phyloP scores from a whole-genome alignment of 1,140 invertebrate species.

The Lepidurus couesii region DNA sequence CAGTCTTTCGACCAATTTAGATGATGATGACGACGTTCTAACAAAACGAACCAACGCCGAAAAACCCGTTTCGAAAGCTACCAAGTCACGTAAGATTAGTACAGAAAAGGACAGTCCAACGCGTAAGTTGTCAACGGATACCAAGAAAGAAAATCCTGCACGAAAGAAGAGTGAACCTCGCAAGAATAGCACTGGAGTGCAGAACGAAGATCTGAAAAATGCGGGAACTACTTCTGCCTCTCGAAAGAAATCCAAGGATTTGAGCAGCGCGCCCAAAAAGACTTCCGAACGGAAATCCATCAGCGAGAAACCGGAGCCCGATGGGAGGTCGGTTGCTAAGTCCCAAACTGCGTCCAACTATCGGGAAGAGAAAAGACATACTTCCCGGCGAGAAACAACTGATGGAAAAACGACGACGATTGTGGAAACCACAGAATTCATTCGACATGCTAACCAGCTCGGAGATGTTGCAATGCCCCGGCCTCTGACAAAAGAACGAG shows the following conservation, averaged over 20 bases:
- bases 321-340: background rate
- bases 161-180: slow-evolving; percentile 28
- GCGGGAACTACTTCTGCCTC: background rate
- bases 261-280: background rate
- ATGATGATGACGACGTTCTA: background rate
- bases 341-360: background rate
- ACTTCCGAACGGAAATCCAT: background rate
- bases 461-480: background rate
- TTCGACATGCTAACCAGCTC: background rate
- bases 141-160: slow-evolving; percentile 9
- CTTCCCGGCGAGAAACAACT: slow-evolving; percentile 31
- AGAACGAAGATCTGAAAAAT: background rate
- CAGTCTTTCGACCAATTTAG: background rate
- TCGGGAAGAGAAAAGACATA: slow-evolving; percentile 32
- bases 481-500: background rate
- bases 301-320: background rate
- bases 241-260: background rate
- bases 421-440: background rate
- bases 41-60: background rate
- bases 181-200: slow-evolving; percentile 29
- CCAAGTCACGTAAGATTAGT: slow-evolving; percentile 25
- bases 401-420: slow-evolving; percentile 36
- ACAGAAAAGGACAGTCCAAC: background rate
- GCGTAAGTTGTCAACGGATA: background rate
- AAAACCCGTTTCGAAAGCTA: slow-evolving; percentile 12